A percentile compares a stretch with the other conserved stretches of the same genome.
Conservation (phyloP, 2,113 vertebrate species). For the Chauna torquata region DNA sequence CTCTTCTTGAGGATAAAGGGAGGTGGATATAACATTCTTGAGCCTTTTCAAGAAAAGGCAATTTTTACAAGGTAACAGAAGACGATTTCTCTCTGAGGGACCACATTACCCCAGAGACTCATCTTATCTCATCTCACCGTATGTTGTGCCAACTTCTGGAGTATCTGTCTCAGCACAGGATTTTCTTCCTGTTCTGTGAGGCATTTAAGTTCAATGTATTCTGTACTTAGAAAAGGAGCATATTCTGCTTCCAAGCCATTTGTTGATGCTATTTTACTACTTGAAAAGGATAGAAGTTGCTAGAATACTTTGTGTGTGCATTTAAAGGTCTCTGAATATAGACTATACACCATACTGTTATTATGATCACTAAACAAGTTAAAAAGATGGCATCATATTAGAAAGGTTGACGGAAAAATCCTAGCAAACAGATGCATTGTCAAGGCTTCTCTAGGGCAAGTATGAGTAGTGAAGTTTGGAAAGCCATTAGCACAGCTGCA, state of each 20-base stretch:
- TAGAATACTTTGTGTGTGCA: background rate
- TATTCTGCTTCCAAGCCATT: background rate
- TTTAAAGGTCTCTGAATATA: background rate
- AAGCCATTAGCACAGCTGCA: slow-evolving; percentile 45
- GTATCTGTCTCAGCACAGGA: background rate
- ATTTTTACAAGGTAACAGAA: slow-evolving; percentile 23
- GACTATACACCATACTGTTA: background rate
- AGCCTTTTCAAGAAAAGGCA: slow-evolving; percentile 36
- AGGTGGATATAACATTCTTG: background rate
- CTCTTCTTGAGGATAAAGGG: background rate
- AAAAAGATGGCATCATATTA: background rate
- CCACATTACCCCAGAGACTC: background rate
- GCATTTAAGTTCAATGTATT: background rate
- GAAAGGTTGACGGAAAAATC: slow-evolving; percentile 31
- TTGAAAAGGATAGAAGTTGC: background rate
- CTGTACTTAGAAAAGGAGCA: background rate
- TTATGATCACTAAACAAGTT: background rate
- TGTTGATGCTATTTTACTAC: background rate
- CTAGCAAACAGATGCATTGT: slow-evolving; percentile 1
- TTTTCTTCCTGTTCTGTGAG: background rate
- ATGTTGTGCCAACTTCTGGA: background rate
- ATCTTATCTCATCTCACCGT: background rate
- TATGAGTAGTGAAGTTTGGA: slow-evolving; percentile 46
- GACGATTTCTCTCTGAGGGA: slow-evolving; percentile 2
- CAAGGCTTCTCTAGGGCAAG: slow-evolving; percentile 56